A percentile compares a stretch with the other conserved stretches of the same genome.
These are phyloP conservation scores for Drosophila nr. medialis DNA, from an alignment of 2,888 invertebrate species.

Conservation along the genomic window DNA sequence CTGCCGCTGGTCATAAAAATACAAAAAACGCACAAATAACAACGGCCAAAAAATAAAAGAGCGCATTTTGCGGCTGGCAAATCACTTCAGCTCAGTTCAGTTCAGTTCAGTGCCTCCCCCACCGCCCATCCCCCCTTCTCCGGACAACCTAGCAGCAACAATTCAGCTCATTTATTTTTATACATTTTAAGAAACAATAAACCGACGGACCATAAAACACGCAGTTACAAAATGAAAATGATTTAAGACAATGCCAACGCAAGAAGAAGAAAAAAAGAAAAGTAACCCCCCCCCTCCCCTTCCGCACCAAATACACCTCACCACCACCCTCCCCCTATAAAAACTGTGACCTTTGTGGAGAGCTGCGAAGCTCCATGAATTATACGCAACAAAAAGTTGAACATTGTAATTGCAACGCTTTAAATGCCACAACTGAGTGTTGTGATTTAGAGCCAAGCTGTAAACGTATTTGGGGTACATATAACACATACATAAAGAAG, in stretches of 20 bases:
- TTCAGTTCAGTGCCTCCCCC: conserved; percentile 1
- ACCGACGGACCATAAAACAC: conserved; percentile 78
- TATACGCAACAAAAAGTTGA: conserved; percentile 63
- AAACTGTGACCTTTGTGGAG: conserved; percentile 7
- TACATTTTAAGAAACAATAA: conserved; percentile 79
- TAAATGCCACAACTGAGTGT: conserved; percentile 52
- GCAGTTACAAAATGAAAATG: conserved; percentile 77
- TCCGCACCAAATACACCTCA: not conserved
- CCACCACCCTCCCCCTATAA: too few relatives aligned
- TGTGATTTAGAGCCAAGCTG: conserved; percentile 50
- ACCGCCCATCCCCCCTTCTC: not conserved
- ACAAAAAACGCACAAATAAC: not conserved
- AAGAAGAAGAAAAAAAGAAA: not conserved
- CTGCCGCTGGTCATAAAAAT: conserved; percentile 7
- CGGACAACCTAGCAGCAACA: conserved; percentile 53
- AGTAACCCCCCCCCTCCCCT: not conserved
- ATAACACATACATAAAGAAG: not conserved
- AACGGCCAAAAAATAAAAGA: not conserved
- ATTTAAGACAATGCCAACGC: conserved; percentile 65
- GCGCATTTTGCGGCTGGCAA: conserved; percentile 54
- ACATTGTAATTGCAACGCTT: conserved; percentile 76
- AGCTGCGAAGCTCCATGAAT: conserved; percentile 34
- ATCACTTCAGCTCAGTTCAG: conserved; percentile 50
- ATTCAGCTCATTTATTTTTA: conserved; percentile 79
- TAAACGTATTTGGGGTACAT: not conserved